Base-by-base conservation (phyloP, 2,113 vertebrate species). In the Callipepla californica region DNA sequence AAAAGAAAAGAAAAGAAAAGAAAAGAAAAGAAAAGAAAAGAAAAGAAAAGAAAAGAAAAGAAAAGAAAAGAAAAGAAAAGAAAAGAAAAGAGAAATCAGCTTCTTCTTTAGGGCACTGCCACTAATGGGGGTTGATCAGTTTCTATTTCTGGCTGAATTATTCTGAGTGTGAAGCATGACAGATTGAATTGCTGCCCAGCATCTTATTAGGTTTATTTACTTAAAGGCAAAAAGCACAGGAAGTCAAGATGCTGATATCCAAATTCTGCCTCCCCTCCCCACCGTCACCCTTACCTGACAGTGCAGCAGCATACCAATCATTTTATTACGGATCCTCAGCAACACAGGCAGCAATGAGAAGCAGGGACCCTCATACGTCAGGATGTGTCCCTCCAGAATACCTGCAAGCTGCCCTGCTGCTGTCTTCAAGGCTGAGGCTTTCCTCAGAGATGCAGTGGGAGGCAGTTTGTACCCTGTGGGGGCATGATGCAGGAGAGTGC, bases 161-260 rank as follows among this genome's bases (percentile, higher is more conserved):
- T 90, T 95, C 81, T 67, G 67, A 82, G 74, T 67, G 82, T 77
- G 90, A 94, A 95, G 90, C 34, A 22, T 96, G 96, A 96, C 90
- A 93, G 80, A 90, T 95, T 96, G 75, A 90, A 95, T 81, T 93
- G 88, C 91, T 82, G 86, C 82, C 95, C 94, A 77, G 90, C 72
- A 75, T 95, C 83, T 93, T 90, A 94, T 80, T 92, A 92, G 76
- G 80, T 94, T 96, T 97, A 95, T 97, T 97, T 96, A 96, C 91
- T 89, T 57, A 96, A 68, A 74, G 70, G 81, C 88, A 94, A 93
- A 91, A 97, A 77, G 42, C 50, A 63, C 8, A 50, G 55, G 44
- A 85, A 87, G 91, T 94, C 32, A 84, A 96, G 83, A 58, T 57
- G 72, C 48, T 57, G 53, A 53, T 68, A 79, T 62, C 36, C 7